Conservation (phyloP, 2,113 vertebrate genomes). For the Piliocolobus tephrosceles region DNA sequence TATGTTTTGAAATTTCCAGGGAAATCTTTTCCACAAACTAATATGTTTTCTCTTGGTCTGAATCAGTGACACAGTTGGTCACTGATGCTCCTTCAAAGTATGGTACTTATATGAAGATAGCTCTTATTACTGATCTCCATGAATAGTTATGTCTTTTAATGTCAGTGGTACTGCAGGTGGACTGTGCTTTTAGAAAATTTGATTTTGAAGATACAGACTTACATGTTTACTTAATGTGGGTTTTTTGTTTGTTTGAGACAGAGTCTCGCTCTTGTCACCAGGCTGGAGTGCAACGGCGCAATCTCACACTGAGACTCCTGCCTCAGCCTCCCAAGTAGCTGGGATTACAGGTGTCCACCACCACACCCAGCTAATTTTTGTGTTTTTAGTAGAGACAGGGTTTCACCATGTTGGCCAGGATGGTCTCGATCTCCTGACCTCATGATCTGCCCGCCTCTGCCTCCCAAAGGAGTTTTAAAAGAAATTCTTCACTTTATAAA, state of each 20-base stretch:
- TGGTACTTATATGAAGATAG: too few species aligned
- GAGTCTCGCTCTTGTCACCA: too few species aligned
- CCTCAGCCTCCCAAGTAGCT: too few species aligned
- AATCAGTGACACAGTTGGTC: neutral
- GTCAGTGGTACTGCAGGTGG: neutral
- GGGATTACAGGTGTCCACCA: too few species aligned
- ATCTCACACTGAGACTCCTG: too few species aligned
- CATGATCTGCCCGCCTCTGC: too few species aligned
- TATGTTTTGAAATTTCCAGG: constrained; percentile 12
- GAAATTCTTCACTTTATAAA: neutral
- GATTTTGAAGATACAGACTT: neutral
- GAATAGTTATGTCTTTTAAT: neutral
- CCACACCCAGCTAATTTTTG: too few species aligned
- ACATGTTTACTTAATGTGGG: neutral
- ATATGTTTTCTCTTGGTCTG: neutral
- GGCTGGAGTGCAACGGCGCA: too few species aligned
- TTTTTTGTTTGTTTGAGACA: too few species aligned
- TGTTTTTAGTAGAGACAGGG: too few species aligned
- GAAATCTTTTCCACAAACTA: neutral
- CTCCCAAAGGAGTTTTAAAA: neutral
- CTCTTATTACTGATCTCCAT: neutral
- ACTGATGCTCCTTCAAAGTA: neutral
- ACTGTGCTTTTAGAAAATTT: neutral
- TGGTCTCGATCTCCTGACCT: too few species aligned
- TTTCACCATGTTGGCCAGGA: too few species aligned